Evolutionary conservation across 2,888 invertebrate genomes (phyloP), one percentile per base, ranked within the genome.

Genomic region (Nowickia ferox): DNA sequence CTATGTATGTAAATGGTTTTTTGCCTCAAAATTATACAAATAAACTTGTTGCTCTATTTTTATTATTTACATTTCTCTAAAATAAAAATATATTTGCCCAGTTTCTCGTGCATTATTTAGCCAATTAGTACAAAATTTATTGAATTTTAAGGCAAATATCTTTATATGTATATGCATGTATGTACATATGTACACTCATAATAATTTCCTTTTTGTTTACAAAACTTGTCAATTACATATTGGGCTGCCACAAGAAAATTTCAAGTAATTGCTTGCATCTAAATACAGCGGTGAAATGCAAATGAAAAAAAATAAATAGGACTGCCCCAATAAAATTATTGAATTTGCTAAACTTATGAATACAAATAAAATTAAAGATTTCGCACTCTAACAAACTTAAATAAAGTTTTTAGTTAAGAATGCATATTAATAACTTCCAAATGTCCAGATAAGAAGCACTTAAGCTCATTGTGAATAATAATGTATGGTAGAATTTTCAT

Each of bases 171-270:
- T 1, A 55, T 1, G 2, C 11, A 22, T 17, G 11, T 9, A 55
- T 19, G 10, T 38, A 17, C 38, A 1, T 51, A 9, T 19, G 9
- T 19, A 30, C 8, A 17, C 13, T 30, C 5, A 30, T 30, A 30
- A 30, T 30, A 30, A 48, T n/a, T 53, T 63, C 42, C 10, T 46
- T 65, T 51, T 72, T 65, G 40, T 72, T 22, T 51, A 80, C 42
- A 74, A 66, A 22, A 59, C 71, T 38, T 84, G 78, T 65, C 79
- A 74, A 63, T 72, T 69, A n/a, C n/a, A n/a, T n/a, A 63, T 74
- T 65, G 15, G 51, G 57, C 76, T 83, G 82, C 48, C 82, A 77
- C 71, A 61, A 79, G 79, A 79, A 61, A 30, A 63, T 68, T 84
- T 74, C 17, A 79, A 72, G 68, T 61, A 74, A 69, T 69, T 74